Base-by-base conservation (phyloP, 2,113 vertebrate genomes). In the Cyanistes caeruleus region DNA sequence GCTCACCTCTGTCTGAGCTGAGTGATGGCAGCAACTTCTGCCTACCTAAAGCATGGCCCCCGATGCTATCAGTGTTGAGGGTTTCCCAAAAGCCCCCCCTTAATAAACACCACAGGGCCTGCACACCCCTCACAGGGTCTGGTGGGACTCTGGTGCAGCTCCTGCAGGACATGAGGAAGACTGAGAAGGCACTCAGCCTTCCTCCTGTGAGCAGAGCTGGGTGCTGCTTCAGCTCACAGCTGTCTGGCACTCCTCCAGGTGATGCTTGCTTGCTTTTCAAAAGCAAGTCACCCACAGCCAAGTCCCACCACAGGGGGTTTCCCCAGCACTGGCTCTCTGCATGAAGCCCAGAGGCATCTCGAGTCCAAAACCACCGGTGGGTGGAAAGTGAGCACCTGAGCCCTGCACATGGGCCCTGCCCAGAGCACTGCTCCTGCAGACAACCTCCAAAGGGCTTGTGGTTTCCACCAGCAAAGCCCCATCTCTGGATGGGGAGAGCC, bases 211-310 rank as follows among this genome's bases (percentile, higher is more conserved):
- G 74, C 64, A 70, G 72, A 77, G 35, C 9, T 5, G 60, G 44
- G 64, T 13, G 9, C 84, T 70, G 68, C 76, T 74, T 37, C 20
- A 13, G 67, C 80, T 81, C 13, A 5, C 91, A 95, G 89, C 76
- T 84, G 91, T 28, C 88, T 94, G 85, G 83, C 90, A 77, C 51
- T 46, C 63, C 76, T 95, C 89, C 86, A 95, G 87, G 80, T 11
- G 37, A 68, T n/a, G 77, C 64, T 86, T 95, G 64, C 80, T 94
- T 87, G 89, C 27, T 81, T 91, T 77, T 84, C 41, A 65, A 58
- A 94, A 95, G 86, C 49, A 65, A 95, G 14, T 59, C 78, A 84
- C 93, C 73, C 84, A 44, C 35, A 70, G 39, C 60, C 59, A 14
- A 59, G 60, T 27, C 58, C 43, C 8, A 3, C 60, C 22, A 3